Percentiles rank a stretch among this genome's conserved stretches.
Evolutionary conservation across 2,797 vertebrate genomes (phyloP).

Genomic region (Toxotes lorentzi): DNA sequence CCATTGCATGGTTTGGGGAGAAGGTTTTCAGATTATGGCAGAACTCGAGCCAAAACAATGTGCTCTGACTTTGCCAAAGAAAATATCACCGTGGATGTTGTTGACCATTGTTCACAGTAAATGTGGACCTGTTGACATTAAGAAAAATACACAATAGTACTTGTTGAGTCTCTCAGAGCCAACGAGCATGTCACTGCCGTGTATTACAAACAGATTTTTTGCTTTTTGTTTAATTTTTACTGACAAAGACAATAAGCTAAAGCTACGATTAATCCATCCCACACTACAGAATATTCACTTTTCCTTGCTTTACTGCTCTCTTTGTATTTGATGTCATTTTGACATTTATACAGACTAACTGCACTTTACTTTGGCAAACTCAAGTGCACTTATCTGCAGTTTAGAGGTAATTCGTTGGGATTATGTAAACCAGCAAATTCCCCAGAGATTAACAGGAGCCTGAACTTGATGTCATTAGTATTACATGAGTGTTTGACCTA

Average conservation of each 20-base stretch:
- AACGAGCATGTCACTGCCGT: neutral
- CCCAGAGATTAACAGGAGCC: slow-evolving; percentile 3
- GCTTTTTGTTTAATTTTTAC: neutral
- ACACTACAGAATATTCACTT: too few species aligned
- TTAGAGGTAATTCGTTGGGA: neutral
- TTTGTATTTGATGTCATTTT: neutral
- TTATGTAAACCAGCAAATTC: slow-evolving; percentile 18
- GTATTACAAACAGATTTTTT: neutral
- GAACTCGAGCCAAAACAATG: neutral
- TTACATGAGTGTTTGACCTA: neutral
- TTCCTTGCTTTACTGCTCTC: neutral
- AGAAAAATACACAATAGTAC: too few species aligned
- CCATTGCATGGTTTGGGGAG: too few species aligned
- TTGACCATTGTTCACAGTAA: too few species aligned
- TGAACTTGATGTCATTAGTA: neutral
- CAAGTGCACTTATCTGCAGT: neutral
- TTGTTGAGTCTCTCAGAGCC: too few species aligned
- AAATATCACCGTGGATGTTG: too few species aligned
- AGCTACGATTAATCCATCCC: too few species aligned
- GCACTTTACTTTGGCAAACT: neutral
- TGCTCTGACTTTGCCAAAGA: too few species aligned
- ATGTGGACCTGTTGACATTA: too few species aligned
- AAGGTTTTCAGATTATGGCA: too few species aligned
- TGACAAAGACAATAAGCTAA: neutral
- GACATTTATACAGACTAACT: neutral